Evolutionary conservation across 2,797 vertebrate genomes (phyloP).

Genomic region (Smutsia temminckii): DNA sequence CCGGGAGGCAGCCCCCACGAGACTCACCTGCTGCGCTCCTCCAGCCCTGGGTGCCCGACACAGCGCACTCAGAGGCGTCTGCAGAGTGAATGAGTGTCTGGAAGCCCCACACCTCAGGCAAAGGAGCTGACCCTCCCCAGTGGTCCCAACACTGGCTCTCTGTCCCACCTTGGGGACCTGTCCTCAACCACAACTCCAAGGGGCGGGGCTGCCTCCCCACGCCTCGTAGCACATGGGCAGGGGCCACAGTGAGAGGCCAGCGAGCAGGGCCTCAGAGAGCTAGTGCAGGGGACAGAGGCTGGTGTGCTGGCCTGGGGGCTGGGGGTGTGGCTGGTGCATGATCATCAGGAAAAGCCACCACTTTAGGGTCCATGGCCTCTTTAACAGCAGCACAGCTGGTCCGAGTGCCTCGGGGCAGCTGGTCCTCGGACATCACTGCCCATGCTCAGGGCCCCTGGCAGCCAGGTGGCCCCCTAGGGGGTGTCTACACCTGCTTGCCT

Average conservation of each 20-base stretch:
- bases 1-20: rapidly evolving
- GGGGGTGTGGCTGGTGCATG: background rate
- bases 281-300: no score
- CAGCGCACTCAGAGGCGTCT: background rate
- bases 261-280: rapidly evolving
- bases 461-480: background rate
- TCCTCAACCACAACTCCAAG: background rate
- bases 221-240: rapidly evolving
- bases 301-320: background rate
- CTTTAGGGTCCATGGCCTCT: background rate
- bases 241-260: background rate
- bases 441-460: background rate
- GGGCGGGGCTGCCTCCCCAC: background rate
- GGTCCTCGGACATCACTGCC: background rate
- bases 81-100: background rate
- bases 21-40: no score
- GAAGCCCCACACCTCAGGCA: background rate
- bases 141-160: background rate
- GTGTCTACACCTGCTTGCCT: no score
- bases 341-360: background rate
- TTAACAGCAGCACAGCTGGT: background rate
- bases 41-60: no score
- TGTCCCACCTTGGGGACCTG: background rate
- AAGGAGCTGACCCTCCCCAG: background rate
- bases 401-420: background rate